These are phyloP conservation scores for Panthera leo DNA, from an alignment of 2,113 vertebrate genomes.

Conservation along the genomic window DNA sequence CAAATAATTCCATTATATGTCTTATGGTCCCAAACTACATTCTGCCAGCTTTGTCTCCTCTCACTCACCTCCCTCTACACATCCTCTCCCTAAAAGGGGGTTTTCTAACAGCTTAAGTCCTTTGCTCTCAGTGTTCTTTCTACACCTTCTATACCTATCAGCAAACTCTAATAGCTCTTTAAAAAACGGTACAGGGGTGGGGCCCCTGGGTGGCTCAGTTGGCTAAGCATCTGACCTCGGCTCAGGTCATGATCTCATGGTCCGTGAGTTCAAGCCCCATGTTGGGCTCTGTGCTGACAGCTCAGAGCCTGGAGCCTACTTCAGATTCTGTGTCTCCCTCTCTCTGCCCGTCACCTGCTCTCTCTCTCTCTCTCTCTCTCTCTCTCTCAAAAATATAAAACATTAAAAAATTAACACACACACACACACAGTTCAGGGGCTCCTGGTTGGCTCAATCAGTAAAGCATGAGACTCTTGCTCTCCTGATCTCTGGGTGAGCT, in stretches of 20 bases:
- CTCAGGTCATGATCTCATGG: too few relatives aligned
- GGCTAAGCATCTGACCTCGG: too few relatives aligned
- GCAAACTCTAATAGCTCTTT: conserved; percentile 10
- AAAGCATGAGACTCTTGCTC: not conserved
- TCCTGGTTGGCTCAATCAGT: not conserved
- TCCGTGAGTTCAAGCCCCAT: too few relatives aligned
- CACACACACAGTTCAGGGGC: not conserved
- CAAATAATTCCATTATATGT: not conserved
- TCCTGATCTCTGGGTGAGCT: not conserved
- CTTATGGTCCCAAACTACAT: not conserved
- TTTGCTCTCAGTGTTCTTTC: not conserved
- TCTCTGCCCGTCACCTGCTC: too few relatives aligned
- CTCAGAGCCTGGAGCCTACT: too few relatives aligned
- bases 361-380: too few relatives aligned
- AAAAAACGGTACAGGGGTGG: not conserved
- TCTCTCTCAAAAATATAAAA: too few relatives aligned
- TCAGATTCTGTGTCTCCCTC: too few relatives aligned
- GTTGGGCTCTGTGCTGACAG: too few relatives aligned
- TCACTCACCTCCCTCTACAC: not conserved
- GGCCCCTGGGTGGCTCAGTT: not conserved
- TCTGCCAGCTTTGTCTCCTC: not conserved
- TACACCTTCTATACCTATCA: not conserved
- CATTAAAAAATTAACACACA: too few relatives aligned
- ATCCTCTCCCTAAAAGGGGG: not conserved
- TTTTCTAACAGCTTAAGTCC: not conserved